Evolutionary conservation across 2,888 invertebrate species (phyloP), one percentile per base, ranked within the genome.

Genomic region (Syrphus vitripennis): DNA sequence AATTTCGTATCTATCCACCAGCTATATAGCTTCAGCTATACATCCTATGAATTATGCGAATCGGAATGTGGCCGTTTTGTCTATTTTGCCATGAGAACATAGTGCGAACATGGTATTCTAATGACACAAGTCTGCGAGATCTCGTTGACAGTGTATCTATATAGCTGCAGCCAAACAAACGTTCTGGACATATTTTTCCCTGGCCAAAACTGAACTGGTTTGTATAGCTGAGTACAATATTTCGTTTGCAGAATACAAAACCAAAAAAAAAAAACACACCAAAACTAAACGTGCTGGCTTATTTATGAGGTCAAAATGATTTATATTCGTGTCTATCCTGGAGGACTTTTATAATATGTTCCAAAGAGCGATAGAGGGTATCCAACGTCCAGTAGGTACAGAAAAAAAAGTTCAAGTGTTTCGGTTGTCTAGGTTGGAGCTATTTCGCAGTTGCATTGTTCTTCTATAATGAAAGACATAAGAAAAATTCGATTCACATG

Each of bases 21-120:
- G 7, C 19, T 14, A 57, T 6, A 14, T 14, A 14, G 14, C 12
- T 19, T 4, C 34, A 57, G 31, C 31, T 61, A 77, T 63, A n/a
- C n/a, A 77, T 82, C 55, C 50, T 40, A 83, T 79, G 84, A 84
- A 84, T 80, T 84, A 84, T 76, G 84, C 84, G 84, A 76, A 84
- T 80, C 84, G 84, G 84, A 84, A 84, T 84, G 84, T 71, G 76
- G 84, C 42, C 84, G 59, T 42, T 76, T 71, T 80, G 80, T 72
- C 80, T 84, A 71, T 42, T n/a, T 76, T 71, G 59, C 80, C 70
- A 80, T 76, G 80, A 71, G 80, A 80, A 80, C 80, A 80, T 80
- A 65, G 84, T 76, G 84, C 80, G 80, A 84, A 84, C 80, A 84
- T 76, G 80, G 80, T 76, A 84, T 84, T 84, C 80, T 84, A 84